phyloP scores from a whole-genome alignment of 2,888 invertebrate species.

The Temnothorax ravouxi region DNA sequence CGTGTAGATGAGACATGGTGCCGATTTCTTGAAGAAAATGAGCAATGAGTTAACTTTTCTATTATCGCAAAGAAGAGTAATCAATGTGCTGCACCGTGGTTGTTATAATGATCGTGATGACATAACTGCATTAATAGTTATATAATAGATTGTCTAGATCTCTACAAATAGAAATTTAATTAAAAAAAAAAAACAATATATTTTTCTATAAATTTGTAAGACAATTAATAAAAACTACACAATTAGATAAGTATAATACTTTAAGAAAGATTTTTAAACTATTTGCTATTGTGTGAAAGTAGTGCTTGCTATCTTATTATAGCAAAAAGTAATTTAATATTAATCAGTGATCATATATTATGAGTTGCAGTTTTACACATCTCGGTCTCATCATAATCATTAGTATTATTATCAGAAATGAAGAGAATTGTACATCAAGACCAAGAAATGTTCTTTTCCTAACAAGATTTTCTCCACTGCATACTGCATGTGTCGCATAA shows the following conservation, averaged over 20 bases:
- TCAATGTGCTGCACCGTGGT: constrained; percentile 55
- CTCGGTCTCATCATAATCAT: constrained; percentile 9
- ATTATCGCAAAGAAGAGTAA: constrained; percentile 37
- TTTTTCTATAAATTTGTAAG: not conserved
- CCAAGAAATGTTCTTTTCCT: not conserved
- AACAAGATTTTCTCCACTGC: constrained; percentile 28
- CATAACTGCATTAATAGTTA: constrained; percentile 55
- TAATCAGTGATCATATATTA: constrained; percentile 35
- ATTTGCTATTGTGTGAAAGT: constrained; percentile 31
- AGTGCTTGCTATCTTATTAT: constrained; percentile 13
- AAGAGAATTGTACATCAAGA: constrained; percentile 21
- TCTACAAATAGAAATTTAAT: constrained; percentile 13
- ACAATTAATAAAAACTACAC: not conserved
- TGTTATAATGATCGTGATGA: constrained; percentile 53
- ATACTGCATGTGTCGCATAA: constrained; percentile 18
- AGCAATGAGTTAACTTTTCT: constrained; percentile 57
- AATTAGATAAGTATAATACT: not conserved
- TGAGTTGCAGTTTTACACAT: constrained; percentile 27
- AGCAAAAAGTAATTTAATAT: constrained; percentile 13
- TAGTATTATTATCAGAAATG: constrained; percentile 25
- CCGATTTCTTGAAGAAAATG: constrained; percentile 57
- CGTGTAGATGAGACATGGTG: constrained; percentile 10
- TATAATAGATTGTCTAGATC: not conserved
- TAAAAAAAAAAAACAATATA: not conserved
- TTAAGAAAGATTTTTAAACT: not conserved